Conservation (phyloP, 2,113 vertebrate species). For the Rhipidura dahli region DNA sequence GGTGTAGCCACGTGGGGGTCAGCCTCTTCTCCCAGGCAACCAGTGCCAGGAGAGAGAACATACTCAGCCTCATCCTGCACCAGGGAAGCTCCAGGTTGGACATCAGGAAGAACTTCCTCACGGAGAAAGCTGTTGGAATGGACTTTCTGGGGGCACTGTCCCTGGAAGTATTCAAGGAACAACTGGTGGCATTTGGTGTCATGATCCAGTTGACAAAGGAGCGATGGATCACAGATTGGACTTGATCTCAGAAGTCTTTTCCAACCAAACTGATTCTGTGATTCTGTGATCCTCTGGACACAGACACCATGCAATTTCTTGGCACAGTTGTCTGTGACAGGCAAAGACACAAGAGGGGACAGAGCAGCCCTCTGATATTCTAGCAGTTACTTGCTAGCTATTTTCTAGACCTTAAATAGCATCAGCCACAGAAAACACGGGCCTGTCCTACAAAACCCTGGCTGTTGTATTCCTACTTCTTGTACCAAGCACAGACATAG, state of each 20-base stretch:
- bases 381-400: accelerated
- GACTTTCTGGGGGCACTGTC: accelerated
- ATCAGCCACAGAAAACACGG: neutral
- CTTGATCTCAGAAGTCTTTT: neutral
- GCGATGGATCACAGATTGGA: neutral
- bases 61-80: neutral
- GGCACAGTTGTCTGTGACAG: neutral
- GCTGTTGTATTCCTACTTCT: neutral
- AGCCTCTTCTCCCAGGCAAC: neutral
- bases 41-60: accelerated
- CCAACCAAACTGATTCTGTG: neutral
- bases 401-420: neutral
- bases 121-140: neutral
- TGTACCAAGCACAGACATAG: neutral
- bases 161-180: neutral
- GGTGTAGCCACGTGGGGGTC: neutral
- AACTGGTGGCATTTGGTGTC: neutral
- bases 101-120: neutral
- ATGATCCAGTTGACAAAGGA: neutral
- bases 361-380: neutral
- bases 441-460: neutral
- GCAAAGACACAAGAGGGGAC: neutral
- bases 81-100: neutral
- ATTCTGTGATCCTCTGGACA: neutral
- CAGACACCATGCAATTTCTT: neutral